Conservation (phyloP, 23 tunicate genomes). For the Ciona savignyi region DNA sequence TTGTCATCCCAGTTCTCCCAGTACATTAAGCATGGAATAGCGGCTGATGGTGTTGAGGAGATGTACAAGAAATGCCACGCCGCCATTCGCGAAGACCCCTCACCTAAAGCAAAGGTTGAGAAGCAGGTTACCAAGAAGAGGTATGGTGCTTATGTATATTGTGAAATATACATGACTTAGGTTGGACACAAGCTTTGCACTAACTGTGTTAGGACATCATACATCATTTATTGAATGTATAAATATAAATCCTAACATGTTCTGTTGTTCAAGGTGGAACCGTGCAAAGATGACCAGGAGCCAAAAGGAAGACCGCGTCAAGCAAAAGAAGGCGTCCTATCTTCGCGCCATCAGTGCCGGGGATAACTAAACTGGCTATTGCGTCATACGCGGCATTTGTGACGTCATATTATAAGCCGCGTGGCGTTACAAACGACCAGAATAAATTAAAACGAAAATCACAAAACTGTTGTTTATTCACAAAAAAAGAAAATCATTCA, state of each 20-base stretch:
- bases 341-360: constrained; percentile 61
- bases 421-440: neutral
- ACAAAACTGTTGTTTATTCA: neutral
- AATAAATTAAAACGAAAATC: neutral
- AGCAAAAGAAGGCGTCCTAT: constrained; percentile 82
- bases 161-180: too few species aligned
- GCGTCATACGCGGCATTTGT: neutral
- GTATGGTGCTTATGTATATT: constrained; percentile 12
- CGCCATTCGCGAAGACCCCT: constrained; percentile 93
- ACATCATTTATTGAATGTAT: too few species aligned
- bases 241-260: too few species aligned
- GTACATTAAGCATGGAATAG: constrained; percentile 80
- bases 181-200: too few species aligned
- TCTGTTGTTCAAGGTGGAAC: constrained; percentile 64
- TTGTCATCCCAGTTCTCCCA: constrained; percentile 71
- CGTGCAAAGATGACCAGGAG: constrained; percentile 51
- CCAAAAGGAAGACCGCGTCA: constrained; percentile 65
- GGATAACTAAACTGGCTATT: constrained; percentile 17
- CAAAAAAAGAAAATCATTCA: too few species aligned
- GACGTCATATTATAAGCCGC: neutral
- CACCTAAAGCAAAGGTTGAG: constrained; percentile 63
- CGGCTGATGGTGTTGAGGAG: constrained; percentile 77
- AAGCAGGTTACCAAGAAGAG: constrained; percentile 70
- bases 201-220: too few species aligned
- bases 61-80: constrained; percentile 94